Conservation (phyloP, 2,888 invertebrate genomes). For the Andrena fulva region DNA sequence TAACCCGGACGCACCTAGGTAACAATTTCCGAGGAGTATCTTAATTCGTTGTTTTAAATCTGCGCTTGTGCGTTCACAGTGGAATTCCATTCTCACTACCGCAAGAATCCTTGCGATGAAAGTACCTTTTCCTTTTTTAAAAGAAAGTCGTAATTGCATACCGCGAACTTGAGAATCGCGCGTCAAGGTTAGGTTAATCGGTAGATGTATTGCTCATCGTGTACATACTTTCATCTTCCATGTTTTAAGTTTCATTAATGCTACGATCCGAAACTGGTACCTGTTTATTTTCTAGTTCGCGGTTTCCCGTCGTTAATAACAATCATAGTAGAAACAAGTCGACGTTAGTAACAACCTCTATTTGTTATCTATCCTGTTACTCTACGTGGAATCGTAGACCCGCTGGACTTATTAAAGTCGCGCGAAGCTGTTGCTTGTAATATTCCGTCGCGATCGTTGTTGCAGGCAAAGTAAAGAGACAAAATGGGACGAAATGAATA, state of each 20-base stretch:
- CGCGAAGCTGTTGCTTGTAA: background rate
- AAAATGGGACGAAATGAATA: conserved; percentile 99
- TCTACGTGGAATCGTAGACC: too few species aligned
- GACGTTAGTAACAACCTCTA: background rate
- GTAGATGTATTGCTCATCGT: background rate
- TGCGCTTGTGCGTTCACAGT: background rate
- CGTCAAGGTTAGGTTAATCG: conserved; percentile 43
- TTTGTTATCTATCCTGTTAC: too few species aligned
- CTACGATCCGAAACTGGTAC: background rate
- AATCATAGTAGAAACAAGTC: background rate
- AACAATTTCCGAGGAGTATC: conserved; percentile 34
- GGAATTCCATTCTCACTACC: background rate
- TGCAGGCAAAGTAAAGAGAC: conserved; percentile 86
- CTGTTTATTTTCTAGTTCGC: background rate
- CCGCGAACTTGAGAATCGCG: background rate
- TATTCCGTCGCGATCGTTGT: conserved; percentile 21
- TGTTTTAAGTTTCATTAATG: background rate
- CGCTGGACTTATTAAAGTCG: too few species aligned
- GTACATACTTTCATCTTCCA: background rate
- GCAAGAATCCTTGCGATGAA: background rate
- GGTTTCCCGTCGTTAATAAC: too few species aligned
- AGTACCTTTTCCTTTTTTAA: conserved; percentile 1
- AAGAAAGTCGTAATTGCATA: background rate
- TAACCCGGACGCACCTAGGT: conserved; percentile 86
- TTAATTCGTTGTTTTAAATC: background rate